Evolutionary conservation across 2,113 vertebrate genomes (phyloP).

Genomic region (Chaetorhynchus papuensis): DNA sequence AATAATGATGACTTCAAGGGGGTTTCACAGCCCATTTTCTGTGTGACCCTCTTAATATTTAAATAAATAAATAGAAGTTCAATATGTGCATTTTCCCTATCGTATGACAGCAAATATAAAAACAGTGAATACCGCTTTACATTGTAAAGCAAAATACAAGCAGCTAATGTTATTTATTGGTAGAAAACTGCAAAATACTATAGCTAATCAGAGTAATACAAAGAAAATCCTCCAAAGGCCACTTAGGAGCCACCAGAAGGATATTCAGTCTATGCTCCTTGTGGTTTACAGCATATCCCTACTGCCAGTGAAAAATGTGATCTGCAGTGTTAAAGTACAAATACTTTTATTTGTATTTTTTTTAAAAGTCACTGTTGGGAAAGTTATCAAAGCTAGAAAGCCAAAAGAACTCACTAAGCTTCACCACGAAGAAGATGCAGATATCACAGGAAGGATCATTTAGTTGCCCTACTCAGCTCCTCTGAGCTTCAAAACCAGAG

Average conservation of each 20-base stretch:
- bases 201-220: neutral
- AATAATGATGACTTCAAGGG: neutral
- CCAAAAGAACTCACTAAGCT: neutral
- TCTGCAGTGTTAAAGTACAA: neutral
- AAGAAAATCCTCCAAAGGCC: neutral
- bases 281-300: neutral
- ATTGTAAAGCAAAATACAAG: neutral
- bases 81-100: neutral
- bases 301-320: neutral
- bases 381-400: neutral
- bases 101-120: neutral
- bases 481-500: neutral
- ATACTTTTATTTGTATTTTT: neutral
- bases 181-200: neutral
- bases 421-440: neutral
- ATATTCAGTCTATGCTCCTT: neutral
- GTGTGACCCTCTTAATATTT: neutral
- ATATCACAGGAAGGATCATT: neutral
- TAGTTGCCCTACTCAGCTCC: neutral
- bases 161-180: neutral
- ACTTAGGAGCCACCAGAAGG: neutral
- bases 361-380: neutral
- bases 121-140: neutral
- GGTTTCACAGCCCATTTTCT: neutral
- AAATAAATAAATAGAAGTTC: neutral